These are phyloP conservation scores for Palythoa grandiflora DNA, from an alignment of 92 coral and sea anemone species.

Conservation along the genomic window DNA sequence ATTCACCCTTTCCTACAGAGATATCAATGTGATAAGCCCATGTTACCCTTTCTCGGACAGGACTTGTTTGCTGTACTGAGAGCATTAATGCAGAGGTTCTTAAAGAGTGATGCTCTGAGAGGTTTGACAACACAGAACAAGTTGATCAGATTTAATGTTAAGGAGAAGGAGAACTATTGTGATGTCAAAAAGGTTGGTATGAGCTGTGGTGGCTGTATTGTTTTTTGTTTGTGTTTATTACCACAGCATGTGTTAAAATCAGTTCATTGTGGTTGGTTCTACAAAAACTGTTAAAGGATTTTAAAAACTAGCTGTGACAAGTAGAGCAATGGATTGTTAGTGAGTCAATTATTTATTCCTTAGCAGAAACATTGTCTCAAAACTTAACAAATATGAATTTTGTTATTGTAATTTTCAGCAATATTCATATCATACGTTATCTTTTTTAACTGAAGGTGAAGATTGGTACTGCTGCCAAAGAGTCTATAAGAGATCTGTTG, in stretches of 20 bases:
- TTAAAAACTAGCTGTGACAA: not conserved
- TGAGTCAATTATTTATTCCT: constrained; percentile 12
- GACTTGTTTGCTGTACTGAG: constrained; percentile 35
- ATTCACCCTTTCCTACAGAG: constrained; percentile 37
- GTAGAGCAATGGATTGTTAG: constrained; percentile 8
- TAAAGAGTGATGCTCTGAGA: constrained; percentile 18
- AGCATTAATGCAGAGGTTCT: constrained; percentile 24
- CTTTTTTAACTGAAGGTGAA: constrained; percentile 26
- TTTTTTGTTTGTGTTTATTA: constrained; percentile 2
- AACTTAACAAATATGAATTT: not conserved
- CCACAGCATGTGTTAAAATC: not conserved
- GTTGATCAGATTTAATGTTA: constrained; percentile 26
- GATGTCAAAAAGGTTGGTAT: constrained; percentile 27
- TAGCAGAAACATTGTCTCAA: constrained; percentile 9
- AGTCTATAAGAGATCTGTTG: constrained; percentile 34
- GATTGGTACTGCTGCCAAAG: constrained; percentile 40
- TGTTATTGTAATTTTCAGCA: constrained; percentile 26
- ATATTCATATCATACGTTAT: constrained; percentile 10
- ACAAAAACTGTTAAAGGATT: constrained; percentile 12
- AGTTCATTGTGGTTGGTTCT: not conserved
- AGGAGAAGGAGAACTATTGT: constrained; percentile 25
- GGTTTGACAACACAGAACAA: constrained; percentile 33
- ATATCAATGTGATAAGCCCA: constrained; percentile 35
- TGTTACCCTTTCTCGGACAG: constrained; percentile 31
- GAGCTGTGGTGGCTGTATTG: constrained; percentile 25